Percentiles rank a stretch among this genome's conserved stretches.
Conservation (phyloP, 2,113 vertebrate species). For the Hipposideros armiger region DNA sequence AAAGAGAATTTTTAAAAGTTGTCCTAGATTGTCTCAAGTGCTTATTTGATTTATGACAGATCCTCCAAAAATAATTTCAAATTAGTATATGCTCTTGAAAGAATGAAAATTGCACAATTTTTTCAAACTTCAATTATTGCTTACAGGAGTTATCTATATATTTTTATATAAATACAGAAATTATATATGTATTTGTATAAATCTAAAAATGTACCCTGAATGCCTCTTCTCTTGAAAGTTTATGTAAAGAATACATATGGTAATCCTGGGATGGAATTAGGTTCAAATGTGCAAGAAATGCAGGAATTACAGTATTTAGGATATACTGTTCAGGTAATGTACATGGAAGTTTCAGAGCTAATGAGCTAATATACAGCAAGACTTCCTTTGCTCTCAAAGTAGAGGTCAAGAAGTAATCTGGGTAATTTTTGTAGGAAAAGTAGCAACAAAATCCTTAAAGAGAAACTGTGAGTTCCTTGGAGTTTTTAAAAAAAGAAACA, state of each 20-base stretch:
- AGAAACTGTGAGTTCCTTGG: conserved; percentile 42
- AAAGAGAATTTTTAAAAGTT: not conserved
- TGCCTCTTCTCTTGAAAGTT: conserved; percentile 2
- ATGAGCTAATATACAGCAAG: not conserved
- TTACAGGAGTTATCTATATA: not conserved
- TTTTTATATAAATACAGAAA: not conserved
- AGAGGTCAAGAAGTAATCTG: conserved; percentile 34
- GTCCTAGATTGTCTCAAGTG: not conserved
- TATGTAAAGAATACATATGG: conserved; percentile 17
- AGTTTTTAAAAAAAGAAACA: no score
- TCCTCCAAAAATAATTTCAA: conserved; percentile 25
- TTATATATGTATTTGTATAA: not conserved
- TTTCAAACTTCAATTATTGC: not conserved
- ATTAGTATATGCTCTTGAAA: conserved; percentile 30
- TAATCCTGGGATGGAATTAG: not conserved
- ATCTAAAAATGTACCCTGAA: not conserved
- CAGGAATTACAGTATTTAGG: not conserved
- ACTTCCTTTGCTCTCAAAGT: not conserved
- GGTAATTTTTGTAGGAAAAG: conserved; percentile 52
- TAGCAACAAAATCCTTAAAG: conserved; percentile 54
- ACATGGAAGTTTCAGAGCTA: not conserved
- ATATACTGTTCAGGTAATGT: not conserved
- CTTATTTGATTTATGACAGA: not conserved
- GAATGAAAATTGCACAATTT: conserved; percentile 16
- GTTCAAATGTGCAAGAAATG: conserved; percentile 7